phyloP scores from a whole-genome alignment of 2,888 invertebrate genomes.

The Sphaeridia pumilis region DNA sequence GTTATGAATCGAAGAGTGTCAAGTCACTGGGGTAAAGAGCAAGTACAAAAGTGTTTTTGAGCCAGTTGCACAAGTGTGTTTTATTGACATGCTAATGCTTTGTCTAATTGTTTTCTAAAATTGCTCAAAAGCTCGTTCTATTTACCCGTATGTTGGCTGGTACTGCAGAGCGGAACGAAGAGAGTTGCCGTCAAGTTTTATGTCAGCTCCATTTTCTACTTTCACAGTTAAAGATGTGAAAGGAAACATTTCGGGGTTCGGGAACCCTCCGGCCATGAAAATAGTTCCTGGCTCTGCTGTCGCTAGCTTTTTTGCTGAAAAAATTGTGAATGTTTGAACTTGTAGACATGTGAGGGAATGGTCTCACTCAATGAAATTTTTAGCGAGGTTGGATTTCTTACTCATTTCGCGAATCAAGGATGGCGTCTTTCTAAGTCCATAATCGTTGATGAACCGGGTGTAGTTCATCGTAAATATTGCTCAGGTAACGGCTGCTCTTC shows the following conservation, averaged over 20 bases:
- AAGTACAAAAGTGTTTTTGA: background rate
- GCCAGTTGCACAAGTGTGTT: background rate
- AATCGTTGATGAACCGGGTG: conserved; percentile 9
- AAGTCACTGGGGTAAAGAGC: too few species aligned
- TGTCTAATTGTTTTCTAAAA: too few species aligned
- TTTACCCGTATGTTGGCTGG: conserved; percentile 58
- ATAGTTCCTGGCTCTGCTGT: conserved; percentile 41
- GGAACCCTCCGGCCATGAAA: conserved; percentile 55
- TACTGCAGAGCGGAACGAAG: conserved; percentile 60
- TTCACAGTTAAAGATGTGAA: conserved; percentile 52
- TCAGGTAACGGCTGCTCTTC: too few species aligned
- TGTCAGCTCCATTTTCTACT: conserved; percentile 46
- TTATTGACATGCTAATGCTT: too few species aligned
- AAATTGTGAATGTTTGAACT: background rate
- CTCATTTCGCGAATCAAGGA: conserved; percentile 20
- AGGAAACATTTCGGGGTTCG: conserved; percentile 59
- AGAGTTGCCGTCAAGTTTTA: conserved; percentile 48
- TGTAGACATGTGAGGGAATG: too few species aligned
- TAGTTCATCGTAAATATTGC: too few species aligned
- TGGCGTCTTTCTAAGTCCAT: conserved; percentile 4
- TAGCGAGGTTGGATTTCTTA: conserved; percentile 7
- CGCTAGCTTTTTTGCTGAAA: conserved; percentile 45
- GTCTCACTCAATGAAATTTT: background rate
- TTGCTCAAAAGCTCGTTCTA: too few species aligned
- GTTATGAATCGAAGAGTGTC: conserved; percentile 5